Base-by-base conservation (phyloP, 2,113 vertebrate species). In the Kryptolebias marmoratus region DNA sequence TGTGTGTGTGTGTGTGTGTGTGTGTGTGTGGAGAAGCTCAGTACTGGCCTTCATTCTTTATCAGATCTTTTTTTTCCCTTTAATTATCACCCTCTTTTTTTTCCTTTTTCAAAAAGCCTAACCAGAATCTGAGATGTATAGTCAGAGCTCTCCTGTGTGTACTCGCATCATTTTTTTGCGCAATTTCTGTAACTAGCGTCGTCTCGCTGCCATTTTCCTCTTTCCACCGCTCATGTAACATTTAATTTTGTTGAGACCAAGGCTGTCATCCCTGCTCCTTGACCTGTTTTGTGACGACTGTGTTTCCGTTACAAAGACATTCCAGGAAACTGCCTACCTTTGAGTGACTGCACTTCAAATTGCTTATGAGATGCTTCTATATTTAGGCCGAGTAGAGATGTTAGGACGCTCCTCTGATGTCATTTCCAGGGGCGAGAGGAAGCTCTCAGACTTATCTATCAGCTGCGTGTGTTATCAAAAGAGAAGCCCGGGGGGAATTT, bases 271-370 rank as follows among this genome's bases (percentile, higher is more conserved):
- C 28, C 58, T 28, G 79, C 57, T 68, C 62, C 36, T 15, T 77
- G 63, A 73, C 52, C 58, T 80, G 36, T 75, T 71, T 14, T 47
- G 56, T 68, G 31, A 68, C 57, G 69, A 62, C 70, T 30, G 49
- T 66, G 54, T 60, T 67, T 83, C 28, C 61, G 71, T 79, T 76
- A 82, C 73, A 70, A 79, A 86, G 77, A 56, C 50, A 3, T 64
- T 66, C 71, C 55, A 68, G 62, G 64, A 85, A 80, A 52, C 65
- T 31, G 65, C 69, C 81, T 60, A 67, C 77, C 65, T 82, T 65
- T 90, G 87, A 90, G 77, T 88, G 85, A 86, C 82, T 86, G 84
- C 1, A 13, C 73, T 87, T 87, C 77, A 90, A 90, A 91, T 91
- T 87, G 85, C 71, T 83, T 67, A 71, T 84, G 87, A 89, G 80